A percentile compares a stretch with the other conserved stretches of the same genome.
Evolutionary conservation across 2,888 invertebrate species (phyloP).

Genomic region (Drosophila phalerata): DNA sequence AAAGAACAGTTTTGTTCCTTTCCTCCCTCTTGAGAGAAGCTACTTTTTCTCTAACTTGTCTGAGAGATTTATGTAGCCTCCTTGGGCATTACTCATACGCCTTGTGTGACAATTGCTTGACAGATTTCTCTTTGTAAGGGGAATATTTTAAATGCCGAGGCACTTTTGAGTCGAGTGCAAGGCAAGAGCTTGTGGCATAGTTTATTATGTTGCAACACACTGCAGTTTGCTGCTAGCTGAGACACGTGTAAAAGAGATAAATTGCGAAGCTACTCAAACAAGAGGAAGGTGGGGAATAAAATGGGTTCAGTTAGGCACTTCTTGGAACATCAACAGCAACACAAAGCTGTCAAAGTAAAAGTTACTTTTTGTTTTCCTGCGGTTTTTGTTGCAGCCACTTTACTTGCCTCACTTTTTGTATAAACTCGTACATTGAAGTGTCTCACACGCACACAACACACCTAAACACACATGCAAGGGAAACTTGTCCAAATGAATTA

Average conservation of each 20-base stretch:
- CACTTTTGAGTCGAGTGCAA: conserved; percentile 1
- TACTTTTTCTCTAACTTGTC: not conserved
- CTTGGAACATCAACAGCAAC: conserved; percentile 42
- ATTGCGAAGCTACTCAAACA: conserved; percentile 64
- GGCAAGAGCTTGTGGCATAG: conserved; percentile 21
- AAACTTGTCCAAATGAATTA: conserved; percentile 81
- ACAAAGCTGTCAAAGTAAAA: conserved; percentile 65
- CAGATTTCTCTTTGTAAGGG: conserved; percentile 20
- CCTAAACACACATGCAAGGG: conserved; percentile 41
- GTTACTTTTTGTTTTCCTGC: conserved; percentile 61
- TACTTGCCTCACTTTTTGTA: conserved; percentile 33
- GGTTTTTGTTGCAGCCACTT: conserved; percentile 47
- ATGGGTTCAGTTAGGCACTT: conserved; percentile 5
- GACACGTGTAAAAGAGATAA: conserved; percentile 63
- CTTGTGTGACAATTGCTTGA: conserved; percentile 63
- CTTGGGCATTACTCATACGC: conserved; percentile 66
- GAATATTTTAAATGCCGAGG: conserved; percentile 12
- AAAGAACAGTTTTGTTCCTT: conserved; percentile 21
- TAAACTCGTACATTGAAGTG: conserved; percentile 24
- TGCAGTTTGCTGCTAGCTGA: conserved; percentile 32
- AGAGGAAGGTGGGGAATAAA: not conserved
- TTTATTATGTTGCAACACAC: conserved; percentile 57
- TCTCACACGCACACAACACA: conserved; percentile 3
- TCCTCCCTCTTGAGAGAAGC: not conserved
- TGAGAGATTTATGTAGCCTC: conserved; percentile 31